Conservation (phyloP, 1,140 invertebrate genomes). For the Steinernema feltiae region DNA sequence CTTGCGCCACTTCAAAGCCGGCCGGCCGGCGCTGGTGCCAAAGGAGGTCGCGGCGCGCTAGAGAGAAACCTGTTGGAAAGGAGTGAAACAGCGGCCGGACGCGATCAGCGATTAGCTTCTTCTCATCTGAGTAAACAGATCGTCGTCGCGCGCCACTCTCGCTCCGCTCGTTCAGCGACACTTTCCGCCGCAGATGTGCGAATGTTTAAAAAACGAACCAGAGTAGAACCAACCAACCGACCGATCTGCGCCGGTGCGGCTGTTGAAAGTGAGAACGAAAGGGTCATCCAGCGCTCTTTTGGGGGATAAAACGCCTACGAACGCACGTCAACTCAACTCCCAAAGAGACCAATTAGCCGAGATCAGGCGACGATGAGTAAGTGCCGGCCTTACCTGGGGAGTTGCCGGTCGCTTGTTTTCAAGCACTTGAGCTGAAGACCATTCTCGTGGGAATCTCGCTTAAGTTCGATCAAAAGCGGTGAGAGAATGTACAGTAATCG, state of each 20-base stretch:
- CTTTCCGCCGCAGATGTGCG: background rate
- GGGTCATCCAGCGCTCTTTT: background rate
- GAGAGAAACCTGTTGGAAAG: background rate
- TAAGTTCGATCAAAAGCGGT: no score
- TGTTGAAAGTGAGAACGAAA: background rate
- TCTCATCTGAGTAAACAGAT: conserved; percentile 13
- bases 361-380: background rate
- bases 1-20: background rate
- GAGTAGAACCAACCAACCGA: background rate
- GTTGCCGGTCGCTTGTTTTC: no score
- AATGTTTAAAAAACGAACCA: background rate
- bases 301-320: background rate
- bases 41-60: background rate
- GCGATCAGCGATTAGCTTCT: conserved; percentile 10
- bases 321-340: background rate
- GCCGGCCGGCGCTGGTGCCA: background rate
- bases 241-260: background rate
- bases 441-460: no score
- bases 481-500: no score
- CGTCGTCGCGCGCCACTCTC: no score
- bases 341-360: conserved; percentile 6
- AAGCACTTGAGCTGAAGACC: no score
- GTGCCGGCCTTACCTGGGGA: no score
- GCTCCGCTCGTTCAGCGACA: background rate
- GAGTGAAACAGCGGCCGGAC: background rate